Percentiles rank a stretch among this genome's conserved stretches.
phyloP scores from a whole-genome alignment of 2,113 vertebrate genomes.

The Gavia stellata region DNA sequence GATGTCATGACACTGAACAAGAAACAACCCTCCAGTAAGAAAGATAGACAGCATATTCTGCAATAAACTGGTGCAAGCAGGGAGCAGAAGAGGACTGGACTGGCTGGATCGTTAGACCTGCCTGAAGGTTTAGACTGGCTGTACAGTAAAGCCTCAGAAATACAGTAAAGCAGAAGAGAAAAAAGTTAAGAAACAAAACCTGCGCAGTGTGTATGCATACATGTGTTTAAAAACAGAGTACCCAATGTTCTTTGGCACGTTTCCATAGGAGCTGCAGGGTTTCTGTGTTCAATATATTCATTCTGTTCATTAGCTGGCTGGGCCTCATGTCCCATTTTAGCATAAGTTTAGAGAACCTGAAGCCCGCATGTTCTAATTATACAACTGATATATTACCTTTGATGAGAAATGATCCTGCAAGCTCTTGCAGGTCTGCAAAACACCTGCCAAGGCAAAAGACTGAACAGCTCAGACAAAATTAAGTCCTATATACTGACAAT shows the following conservation, averaged over 20 bases:
- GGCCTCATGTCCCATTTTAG: neutral
- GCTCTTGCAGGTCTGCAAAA: neutral
- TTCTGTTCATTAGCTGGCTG: neutral
- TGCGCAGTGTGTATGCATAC: neutral
- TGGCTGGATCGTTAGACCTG: neutral
- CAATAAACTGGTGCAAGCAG: neutral
- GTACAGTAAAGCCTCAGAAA: neutral
- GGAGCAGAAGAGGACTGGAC: neutral
- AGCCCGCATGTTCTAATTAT: neutral
- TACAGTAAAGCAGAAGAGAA: neutral
- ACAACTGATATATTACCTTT: neutral
- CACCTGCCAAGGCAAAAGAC: neutral
- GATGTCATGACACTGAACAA: neutral
- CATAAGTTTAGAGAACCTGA: neutral
- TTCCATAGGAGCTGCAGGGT: neutral
- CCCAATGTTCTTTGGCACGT: neutral
- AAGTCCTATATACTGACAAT: neutral
- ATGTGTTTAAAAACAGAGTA: neutral
- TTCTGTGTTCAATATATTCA: neutral
- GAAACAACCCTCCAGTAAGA: neutral
- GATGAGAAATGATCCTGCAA: neutral
- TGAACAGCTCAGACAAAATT: neutral
- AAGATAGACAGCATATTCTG: neutral
- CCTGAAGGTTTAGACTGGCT: neutral
- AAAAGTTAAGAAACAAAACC: neutral